A percentile compares a stretch with the other conserved stretches of the same genome.
These are phyloP conservation scores for Osmerus eperlanus DNA, from an alignment of 2,113 vertebrate species.

Conservation along the genomic window DNA sequence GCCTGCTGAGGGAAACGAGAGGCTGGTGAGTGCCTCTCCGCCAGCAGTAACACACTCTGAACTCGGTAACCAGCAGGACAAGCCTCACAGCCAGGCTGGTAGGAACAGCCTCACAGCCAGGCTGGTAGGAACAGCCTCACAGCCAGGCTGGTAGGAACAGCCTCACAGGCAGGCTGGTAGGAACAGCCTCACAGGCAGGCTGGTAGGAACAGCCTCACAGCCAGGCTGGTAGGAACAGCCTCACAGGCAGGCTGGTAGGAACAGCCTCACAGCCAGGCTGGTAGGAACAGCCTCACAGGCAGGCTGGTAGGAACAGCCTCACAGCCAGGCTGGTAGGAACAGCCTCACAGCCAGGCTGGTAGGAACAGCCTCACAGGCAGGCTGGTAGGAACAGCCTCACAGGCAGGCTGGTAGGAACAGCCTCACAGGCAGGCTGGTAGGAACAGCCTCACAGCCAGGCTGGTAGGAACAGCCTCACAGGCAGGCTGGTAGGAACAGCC, in stretches of 20 bases:
- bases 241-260: slow-evolving; percentile 5
- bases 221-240: not conserved
- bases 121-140: slow-evolving; percentile 25
- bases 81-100: slow-evolving; percentile 15
- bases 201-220: not conserved
- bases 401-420: slow-evolving; percentile 13
- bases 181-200: slow-evolving; percentile 25
- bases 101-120: not conserved
- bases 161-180: not conserved
- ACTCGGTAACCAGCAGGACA: slow-evolving; percentile 21
- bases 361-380: slow-evolving; percentile 26
- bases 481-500: not conserved
- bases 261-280: slow-evolving; percentile 21
- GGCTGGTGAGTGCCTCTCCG: slow-evolving; percentile 46
- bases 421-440: slow-evolving; percentile 12
- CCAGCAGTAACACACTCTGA: slow-evolving; percentile 34
- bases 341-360: not conserved
- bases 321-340: not conserved
- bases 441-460: not conserved
- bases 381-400: not conserved
- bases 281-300: not conserved
- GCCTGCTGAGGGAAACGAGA: slow-evolving; percentile 30
- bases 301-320: slow-evolving; percentile 23
- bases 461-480: slow-evolving; percentile 26
- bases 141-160: not conserved